These are phyloP conservation scores for Brassicogethes aeneus DNA, from an alignment of 2,888 invertebrate species.

Conservation along the genomic window DNA sequence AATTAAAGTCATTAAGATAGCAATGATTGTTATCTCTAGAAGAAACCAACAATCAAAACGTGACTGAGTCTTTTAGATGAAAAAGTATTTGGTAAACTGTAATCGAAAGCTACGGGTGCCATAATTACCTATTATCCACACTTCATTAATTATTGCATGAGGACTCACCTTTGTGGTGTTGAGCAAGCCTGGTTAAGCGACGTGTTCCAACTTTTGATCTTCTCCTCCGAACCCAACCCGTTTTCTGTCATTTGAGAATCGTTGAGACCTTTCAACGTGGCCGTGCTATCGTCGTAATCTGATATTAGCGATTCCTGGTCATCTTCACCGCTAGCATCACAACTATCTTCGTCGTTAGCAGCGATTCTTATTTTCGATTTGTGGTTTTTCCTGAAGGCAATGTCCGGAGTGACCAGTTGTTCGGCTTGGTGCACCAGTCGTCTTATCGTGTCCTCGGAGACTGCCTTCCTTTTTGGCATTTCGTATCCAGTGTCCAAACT, in stretches of 20 bases:
- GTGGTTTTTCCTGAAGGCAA: slow-evolving; percentile 30
- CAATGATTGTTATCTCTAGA: too few species aligned
- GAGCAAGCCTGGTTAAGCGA: slow-evolving; percentile 50
- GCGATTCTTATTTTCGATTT: slow-evolving; percentile 46
- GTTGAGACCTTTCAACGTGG: slow-evolving; percentile 46
- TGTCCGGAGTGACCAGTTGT: slow-evolving; percentile 56
- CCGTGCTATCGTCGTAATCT: slow-evolving; percentile 67
- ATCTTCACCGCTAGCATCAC: slow-evolving; percentile 85
- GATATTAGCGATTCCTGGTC: slow-evolving; percentile 73
- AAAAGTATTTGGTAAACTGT: too few species aligned
- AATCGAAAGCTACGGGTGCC: too few species aligned
- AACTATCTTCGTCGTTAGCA: slow-evolving; percentile 60
- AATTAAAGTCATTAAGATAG: too few species aligned
- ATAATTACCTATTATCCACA: too few species aligned
- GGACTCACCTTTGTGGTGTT: slow-evolving; percentile 4
- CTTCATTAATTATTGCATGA: too few species aligned
- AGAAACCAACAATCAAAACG: too few species aligned
- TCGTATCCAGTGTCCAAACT: background rate
- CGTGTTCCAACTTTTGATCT: slow-evolving; percentile 56
- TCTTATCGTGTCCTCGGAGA: slow-evolving; percentile 35
- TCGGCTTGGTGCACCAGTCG: slow-evolving; percentile 74
- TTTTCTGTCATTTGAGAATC: slow-evolving; percentile 31
- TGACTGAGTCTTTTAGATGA: too few species aligned
- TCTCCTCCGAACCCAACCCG: slow-evolving; percentile 31
- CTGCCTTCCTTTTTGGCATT: slow-evolving; percentile 24